Evolutionary conservation across 2,888 invertebrate genomes (phyloP).

Genomic region (Schrankia costaestrigalis): DNA sequence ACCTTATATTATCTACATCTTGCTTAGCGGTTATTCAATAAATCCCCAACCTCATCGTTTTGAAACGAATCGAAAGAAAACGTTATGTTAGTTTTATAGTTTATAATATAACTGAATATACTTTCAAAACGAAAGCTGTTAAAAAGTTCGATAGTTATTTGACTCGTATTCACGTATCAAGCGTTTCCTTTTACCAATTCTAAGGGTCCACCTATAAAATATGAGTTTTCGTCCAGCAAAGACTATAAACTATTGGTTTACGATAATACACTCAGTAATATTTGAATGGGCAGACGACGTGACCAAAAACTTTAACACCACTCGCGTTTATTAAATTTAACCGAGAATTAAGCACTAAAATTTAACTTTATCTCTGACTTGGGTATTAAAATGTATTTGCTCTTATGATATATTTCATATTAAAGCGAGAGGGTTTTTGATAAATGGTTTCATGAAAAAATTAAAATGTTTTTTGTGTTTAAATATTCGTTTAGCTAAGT

Average conservation of each 20-base stretch:
- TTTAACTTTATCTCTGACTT: slow-evolving; percentile 9
- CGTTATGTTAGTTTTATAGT: no score
- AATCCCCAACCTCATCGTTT: no score
- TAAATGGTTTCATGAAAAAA: no score
- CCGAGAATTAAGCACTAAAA: slow-evolving; percentile 22
- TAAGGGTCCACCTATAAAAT: slow-evolving; percentile 58
- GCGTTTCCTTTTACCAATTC: slow-evolving; percentile 47
- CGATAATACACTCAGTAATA: slow-evolving; percentile 43
- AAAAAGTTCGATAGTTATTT: slow-evolving; percentile 27
- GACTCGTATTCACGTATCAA: slow-evolving; percentile 36
- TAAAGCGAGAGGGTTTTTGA: no score
- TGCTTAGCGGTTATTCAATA: no score
- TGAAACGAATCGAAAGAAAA: no score
- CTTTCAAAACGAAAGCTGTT: no score
- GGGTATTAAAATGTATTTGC: slow-evolving; percentile 2
- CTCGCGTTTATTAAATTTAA: slow-evolving; percentile 29
- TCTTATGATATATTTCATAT: background rate
- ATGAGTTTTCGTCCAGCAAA: slow-evolving; percentile 54
- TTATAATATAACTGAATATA: no score
- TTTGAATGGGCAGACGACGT: slow-evolving; percentile 53
- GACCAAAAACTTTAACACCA: slow-evolving; percentile 38
- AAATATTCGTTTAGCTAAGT: no score
- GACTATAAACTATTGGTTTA: slow-evolving; percentile 55
- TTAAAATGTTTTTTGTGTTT: no score
- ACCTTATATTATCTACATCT: no score